Evolutionary conservation across 2,888 invertebrate genomes (phyloP).

Genomic region (Leuctra nigra): DNA sequence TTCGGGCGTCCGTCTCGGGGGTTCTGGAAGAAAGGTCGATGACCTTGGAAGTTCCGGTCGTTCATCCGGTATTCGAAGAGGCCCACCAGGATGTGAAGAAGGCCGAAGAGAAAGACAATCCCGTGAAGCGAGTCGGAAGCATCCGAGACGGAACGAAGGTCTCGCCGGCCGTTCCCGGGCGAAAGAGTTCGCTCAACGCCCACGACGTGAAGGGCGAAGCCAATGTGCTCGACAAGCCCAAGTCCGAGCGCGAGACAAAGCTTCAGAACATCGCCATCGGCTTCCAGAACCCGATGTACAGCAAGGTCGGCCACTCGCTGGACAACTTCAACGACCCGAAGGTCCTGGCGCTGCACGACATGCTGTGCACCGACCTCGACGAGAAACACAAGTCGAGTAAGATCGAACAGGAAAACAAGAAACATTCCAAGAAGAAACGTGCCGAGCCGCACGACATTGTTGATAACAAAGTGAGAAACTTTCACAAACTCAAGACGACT

Average conservation of each 20-base stretch:
- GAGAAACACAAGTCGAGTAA: not conserved
- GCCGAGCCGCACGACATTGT: not conserved
- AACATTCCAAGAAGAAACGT: not conserved
- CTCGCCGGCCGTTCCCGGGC: not conserved
- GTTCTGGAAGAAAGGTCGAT: not conserved
- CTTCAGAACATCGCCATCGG: not conserved
- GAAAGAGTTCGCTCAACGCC: not conserved
- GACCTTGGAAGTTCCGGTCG: too few relatives aligned
- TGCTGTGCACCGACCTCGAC: not conserved
- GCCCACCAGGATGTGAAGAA: not conserved
- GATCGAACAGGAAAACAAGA: not conserved
- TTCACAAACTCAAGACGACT: not conserved
- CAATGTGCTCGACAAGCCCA: not conserved
- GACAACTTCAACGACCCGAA: not conserved
- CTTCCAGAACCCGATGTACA: not conserved
- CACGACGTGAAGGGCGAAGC: not conserved
- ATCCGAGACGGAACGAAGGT: not conserved
- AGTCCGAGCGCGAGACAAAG: not conserved
- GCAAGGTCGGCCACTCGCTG: not conserved
- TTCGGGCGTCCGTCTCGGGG: not conserved
- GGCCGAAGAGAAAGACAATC: not conserved
- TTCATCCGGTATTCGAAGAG: too few relatives aligned
- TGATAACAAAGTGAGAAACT: not conserved
- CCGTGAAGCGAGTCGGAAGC: not conserved
- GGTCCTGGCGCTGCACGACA: not conserved